A percentile compares a stretch with the other conserved stretches of the same genome.
phyloP scores from a whole-genome alignment of 2,797 vertebrate genomes.

The Heteromormyrus szaboi region DNA sequence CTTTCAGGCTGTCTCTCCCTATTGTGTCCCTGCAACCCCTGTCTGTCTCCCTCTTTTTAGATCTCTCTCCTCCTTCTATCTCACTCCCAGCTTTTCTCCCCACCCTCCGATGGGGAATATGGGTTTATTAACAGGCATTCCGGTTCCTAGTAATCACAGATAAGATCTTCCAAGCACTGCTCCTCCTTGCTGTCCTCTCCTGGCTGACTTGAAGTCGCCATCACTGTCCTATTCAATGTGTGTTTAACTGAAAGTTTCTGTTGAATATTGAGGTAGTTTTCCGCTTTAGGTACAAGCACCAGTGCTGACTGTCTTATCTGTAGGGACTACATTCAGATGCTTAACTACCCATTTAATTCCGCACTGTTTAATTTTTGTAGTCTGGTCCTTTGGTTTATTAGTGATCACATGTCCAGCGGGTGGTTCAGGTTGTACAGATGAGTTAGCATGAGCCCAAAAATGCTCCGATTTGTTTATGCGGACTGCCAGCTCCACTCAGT shows the following conservation, averaged over 20 bases:
- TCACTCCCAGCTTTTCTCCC: conserved; percentile 16
- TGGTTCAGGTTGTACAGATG: conserved; percentile 44
- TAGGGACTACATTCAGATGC: neutral
- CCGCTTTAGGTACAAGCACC: neutral
- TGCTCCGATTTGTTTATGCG: conserved; percentile 33
- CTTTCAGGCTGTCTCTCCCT: conserved; percentile 30
- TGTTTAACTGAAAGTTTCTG: neutral
- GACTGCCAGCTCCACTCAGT: neutral
- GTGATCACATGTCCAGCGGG: neutral
- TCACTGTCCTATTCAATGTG: neutral
- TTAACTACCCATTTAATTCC: neutral
- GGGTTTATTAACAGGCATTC: conserved; percentile 19
- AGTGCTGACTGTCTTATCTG: neutral
- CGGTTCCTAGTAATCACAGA: conserved; percentile 11
- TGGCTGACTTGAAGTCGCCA: neutral
- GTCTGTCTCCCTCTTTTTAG: conserved; percentile 29
- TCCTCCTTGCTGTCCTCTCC: neutral
- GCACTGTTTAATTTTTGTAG: neutral
- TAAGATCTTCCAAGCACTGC: neutral
- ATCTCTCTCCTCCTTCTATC: conserved; percentile 3
- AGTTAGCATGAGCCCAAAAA: neutral
- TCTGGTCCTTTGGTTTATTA: neutral
- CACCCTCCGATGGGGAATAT: neutral
- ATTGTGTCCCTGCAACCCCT: conserved; percentile 24
- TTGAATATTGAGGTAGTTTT: neutral